Conservation (phyloP, 2,797 vertebrate species). For the Spheniscus humboldti region DNA sequence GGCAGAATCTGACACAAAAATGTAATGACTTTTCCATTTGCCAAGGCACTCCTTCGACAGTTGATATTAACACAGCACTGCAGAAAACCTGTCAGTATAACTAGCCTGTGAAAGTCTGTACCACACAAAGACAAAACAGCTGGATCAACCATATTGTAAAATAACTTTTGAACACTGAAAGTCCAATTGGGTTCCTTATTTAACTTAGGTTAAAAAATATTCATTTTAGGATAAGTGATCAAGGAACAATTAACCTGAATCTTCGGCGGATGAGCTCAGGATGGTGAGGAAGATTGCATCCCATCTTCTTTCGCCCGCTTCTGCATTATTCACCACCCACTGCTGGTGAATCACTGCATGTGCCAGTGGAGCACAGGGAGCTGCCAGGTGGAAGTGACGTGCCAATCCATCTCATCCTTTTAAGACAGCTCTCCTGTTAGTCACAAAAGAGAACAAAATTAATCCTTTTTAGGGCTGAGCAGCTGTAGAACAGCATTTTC, state of each 20-base stretch:
- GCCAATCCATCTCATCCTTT: background rate
- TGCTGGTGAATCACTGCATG: slow-evolving; percentile 56
- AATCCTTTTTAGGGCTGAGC: background rate
- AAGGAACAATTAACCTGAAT: background rate
- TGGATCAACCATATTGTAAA: background rate
- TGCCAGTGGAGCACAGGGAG: slow-evolving; percentile 29
- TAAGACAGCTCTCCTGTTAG: slow-evolving; percentile 14
- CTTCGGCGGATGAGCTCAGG: background rate
- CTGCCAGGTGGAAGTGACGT: slow-evolving; percentile 37
- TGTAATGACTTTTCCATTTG: slow-evolving; percentile 10
- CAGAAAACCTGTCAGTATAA: background rate
- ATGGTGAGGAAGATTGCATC: background rate
- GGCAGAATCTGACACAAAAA: background rate
- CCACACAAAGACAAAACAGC: background rate
- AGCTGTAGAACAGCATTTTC: background rate
- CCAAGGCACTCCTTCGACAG: background rate
- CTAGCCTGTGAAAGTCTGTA: background rate
- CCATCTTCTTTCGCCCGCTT: background rate
- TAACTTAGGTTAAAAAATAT: background rate
- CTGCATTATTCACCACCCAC: slow-evolving; percentile 52
- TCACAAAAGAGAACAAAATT: slow-evolving; percentile 10
- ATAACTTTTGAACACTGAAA: background rate
- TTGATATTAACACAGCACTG: background rate
- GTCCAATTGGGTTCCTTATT: background rate
- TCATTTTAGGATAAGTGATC: background rate